Conservation (phyloP, 2,797 vertebrate species). For the Megaceryle alcyon region DNA sequence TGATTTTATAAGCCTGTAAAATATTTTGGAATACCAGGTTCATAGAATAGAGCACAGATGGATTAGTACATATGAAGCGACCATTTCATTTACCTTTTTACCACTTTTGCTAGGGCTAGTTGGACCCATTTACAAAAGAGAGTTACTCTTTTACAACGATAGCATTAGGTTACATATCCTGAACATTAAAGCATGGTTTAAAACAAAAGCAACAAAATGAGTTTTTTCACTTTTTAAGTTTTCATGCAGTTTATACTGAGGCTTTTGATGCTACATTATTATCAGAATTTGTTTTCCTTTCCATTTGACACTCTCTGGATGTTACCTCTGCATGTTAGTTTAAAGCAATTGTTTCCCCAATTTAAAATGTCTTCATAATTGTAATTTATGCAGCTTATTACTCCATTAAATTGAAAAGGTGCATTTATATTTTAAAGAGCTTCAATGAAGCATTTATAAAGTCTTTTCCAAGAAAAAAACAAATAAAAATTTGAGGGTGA, state of each 20-base stretch:
- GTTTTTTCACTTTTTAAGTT: neutral
- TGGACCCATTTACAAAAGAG: neutral
- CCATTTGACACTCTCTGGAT: neutral
- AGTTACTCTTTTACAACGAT: neutral
- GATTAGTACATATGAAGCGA: neutral
- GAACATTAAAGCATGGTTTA: neutral
- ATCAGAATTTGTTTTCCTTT: neutral
- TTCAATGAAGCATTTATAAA: neutral
- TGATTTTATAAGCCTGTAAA: neutral
- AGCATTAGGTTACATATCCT: neutral
- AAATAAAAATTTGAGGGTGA: neutral
- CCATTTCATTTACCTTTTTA: neutral
- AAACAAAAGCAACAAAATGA: neutral
- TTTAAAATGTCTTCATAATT: neutral
- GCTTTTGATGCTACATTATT: neutral
- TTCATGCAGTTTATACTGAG: neutral
- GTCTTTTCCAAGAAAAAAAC: neutral
- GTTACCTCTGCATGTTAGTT: neutral
- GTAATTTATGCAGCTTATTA: neutral
- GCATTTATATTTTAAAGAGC: neutral
- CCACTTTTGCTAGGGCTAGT: neutral
- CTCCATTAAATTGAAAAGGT: neutral
- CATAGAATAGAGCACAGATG: neutral
- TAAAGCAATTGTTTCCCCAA: neutral
- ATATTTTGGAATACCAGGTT: neutral